Evolutionary conservation across 2,888 invertebrate genomes (phyloP).

Genomic region (Cancer borealis): DNA sequence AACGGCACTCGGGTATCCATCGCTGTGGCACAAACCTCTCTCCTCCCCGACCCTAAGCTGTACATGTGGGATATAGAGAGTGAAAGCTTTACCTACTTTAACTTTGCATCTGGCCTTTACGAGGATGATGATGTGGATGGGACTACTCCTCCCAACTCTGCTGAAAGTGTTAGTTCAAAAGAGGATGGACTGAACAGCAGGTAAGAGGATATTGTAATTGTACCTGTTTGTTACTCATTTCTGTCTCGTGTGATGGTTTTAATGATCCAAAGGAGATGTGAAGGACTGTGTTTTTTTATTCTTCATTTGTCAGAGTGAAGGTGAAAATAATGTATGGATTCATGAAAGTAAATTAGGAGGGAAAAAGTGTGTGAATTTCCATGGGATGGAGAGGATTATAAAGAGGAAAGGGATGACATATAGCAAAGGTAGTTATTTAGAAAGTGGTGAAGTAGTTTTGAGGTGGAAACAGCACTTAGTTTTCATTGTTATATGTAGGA

Average conservation of each 20-base stretch:
- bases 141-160: constrained; percentile 75
- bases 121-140: constrained; percentile 77
- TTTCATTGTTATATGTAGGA: background rate
- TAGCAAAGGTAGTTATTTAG: too few relatives aligned
- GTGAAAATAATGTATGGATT: too few relatives aligned
- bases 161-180: constrained; percentile 71
- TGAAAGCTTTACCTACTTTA: constrained; percentile 84
- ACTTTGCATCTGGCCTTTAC: constrained; percentile 75
- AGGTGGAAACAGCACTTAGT: too few relatives aligned
- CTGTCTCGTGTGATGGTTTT: background rate
- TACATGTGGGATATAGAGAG: constrained; percentile 96
- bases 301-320: too few relatives aligned
- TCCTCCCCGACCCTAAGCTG: constrained; percentile 90
- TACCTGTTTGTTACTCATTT: background rate
- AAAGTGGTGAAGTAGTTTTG: background rate
- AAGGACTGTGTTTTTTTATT: background rate
- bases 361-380: too few relatives aligned
- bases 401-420: too few relatives aligned
- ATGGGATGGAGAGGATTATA: too few relatives aligned
- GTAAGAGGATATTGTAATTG: constrained; percentile 53
- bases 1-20: constrained; percentile 91
- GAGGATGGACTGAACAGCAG: constrained; percentile 68
- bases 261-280: background rate
- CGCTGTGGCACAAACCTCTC: constrained; percentile 87
- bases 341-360: too few relatives aligned